A percentile compares a stretch with the other conserved stretches of the same genome.
Evolutionary conservation across 2,888 invertebrate species (phyloP).

Genomic region (Schrankia costaestrigalis): DNA sequence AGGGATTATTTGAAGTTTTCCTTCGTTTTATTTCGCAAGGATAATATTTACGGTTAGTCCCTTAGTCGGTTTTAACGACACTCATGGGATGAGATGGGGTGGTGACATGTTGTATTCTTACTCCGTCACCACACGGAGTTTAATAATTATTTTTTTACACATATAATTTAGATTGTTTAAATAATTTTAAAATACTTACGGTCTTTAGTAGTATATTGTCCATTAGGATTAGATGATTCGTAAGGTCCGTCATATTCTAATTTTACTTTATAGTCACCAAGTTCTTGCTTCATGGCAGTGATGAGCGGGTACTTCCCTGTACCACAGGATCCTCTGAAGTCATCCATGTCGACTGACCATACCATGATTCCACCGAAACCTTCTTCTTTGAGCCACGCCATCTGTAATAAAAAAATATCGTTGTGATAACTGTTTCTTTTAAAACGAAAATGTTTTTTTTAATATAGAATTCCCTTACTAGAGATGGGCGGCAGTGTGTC

Average conservation of each 20-base stretch:
- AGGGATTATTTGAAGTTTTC: too few species aligned
- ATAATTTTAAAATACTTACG: constrained; percentile 82
- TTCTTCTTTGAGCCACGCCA: constrained; percentile 96
- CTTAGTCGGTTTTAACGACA: too few species aligned
- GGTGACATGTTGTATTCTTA: too few species aligned
- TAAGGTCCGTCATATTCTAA: constrained; percentile 93
- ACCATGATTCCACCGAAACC: constrained; percentile 98
- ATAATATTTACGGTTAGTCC: too few species aligned
- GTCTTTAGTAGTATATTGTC: constrained; percentile 93
- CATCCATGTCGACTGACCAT: constrained; percentile 98
- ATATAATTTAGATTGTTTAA: too few species aligned
- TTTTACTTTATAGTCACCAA: constrained; percentile 89
- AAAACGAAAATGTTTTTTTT: background rate
- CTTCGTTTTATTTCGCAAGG: too few species aligned
- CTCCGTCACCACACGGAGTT: too few species aligned
- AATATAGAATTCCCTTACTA: too few species aligned
- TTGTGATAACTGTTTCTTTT: too few species aligned
- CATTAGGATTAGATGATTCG: constrained; percentile 85
- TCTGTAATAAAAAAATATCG: constrained; percentile 76
- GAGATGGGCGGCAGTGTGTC: too few species aligned
- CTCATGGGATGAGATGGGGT: too few species aligned
- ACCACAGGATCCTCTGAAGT: constrained; percentile 94
- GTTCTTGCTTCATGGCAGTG: constrained; percentile 91
- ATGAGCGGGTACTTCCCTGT: constrained; percentile 94
- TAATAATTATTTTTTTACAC: too few species aligned